A percentile compares a stretch with the other conserved stretches of the same genome.
These are phyloP conservation scores for Paradoxurus hermaphroditus DNA, from an alignment of 2,113 vertebrate species.

Conservation along the genomic window DNA sequence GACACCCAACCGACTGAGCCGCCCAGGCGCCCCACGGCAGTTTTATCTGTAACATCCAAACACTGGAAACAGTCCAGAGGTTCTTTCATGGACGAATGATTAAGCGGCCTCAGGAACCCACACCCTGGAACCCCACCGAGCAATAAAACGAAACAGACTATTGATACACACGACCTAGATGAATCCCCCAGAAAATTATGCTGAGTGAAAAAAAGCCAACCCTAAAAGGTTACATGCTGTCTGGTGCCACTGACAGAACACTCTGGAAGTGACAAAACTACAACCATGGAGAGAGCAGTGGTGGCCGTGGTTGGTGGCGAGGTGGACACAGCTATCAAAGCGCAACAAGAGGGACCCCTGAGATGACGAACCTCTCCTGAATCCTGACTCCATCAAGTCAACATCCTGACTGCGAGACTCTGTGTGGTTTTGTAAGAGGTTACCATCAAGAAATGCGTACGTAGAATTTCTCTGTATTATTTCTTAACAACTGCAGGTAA, in stretches of 20 bases:
- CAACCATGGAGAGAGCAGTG: neutral
- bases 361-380: neutral
- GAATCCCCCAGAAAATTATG: neutral
- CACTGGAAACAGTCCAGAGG: neutral
- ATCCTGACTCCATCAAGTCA: neutral
- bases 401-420: neutral
- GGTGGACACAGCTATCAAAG: neutral
- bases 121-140: neutral
- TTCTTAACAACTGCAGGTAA: neutral
- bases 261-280: neutral
- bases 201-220: neutral
- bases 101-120: neutral
- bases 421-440: neutral
- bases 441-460: too few relatives aligned
- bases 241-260: neutral
- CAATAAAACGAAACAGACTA: neutral
- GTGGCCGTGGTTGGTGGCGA: neutral
- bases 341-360: too few relatives aligned
- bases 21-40: too few relatives aligned
- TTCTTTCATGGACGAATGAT: neutral
- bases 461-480: neutral
- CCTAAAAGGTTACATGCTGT: neutral
- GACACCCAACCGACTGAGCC: too few relatives aligned
- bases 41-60: neutral
- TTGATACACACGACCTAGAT: rapidly evolving